A percentile compares a stretch with the other conserved stretches of the same genome.
Conservation (phyloP, 2,888 invertebrate species). For the Cheiracanthium punctorium region DNA sequence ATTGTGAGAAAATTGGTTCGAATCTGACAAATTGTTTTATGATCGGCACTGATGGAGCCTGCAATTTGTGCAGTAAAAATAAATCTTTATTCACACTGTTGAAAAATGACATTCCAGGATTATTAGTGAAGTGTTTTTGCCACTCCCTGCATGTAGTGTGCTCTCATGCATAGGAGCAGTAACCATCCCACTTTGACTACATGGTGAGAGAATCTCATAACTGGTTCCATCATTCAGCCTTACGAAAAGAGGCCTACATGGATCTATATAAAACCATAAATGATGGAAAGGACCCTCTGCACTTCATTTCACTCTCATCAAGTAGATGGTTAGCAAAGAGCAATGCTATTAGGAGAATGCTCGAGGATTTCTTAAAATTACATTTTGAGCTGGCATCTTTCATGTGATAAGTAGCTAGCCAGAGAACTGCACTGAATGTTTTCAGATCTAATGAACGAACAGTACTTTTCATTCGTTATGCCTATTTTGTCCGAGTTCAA, state of each 20-base stretch:
- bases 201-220: slow-evolving; percentile 3
- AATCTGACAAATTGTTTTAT: not conserved
- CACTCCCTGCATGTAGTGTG: not conserved
- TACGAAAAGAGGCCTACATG: not conserved
- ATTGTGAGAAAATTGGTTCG: no score
- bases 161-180: not conserved
- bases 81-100: not conserved
- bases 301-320: not conserved
- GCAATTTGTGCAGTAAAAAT: not conserved
- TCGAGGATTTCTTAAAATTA: not conserved
- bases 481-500: not conserved
- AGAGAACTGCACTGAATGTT: not conserved
- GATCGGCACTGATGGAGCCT: not conserved
- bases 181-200: not conserved
- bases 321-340: not conserved
- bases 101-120: not conserved
- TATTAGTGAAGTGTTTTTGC: not conserved
- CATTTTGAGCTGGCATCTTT: not conserved
- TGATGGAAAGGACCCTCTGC: not conserved
- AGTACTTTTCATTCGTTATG: not conserved
- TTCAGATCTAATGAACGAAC: not conserved
- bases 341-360: not conserved
- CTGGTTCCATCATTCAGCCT: slow-evolving; percentile 1
- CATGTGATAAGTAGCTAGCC: not conserved
- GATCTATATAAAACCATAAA: not conserved